Base-by-base conservation (phyloP, 2,888 invertebrate species). In the Sinopyrophorus schimmeli region DNA sequence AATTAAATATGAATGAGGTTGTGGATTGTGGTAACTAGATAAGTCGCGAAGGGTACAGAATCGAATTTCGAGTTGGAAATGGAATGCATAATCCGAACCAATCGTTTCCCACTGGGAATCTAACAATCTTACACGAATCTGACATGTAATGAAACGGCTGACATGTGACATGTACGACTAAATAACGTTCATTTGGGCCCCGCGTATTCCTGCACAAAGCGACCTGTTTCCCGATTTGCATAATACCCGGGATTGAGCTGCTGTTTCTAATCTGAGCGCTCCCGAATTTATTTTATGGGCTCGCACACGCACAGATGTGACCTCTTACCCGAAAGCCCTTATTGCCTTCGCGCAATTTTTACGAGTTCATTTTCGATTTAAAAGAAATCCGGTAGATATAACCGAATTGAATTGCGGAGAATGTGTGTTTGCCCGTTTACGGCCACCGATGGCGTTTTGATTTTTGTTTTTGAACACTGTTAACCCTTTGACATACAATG, bases 131-230 rank as follows among this genome's bases (percentile, higher is more conserved):
- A 62, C 60, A 61, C 63, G 65, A 59, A 58, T 58, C 59, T 66
- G 68, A 66, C 67, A 66, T 57, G 65, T 64, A 68, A 69, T 67
- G 68, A 70, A 69, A 64, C 62, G 62, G 57, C 62, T 67, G 70
- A 69, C 66, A 61, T 68, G 67, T 65, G 67, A 66, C 68, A 64
- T 64, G 65, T 61, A 62, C 60, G 54, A 64, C 65, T 68, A 67
- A 69, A 68, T 67, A 67, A 67, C 68, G 61, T 66, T 66, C 67
- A 64, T 67, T 68, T 64, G 35, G 60, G 54, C 44, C 48, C 54
- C 41, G 53, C 51, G 61, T 59, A 55, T 53, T 53, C 60, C 60
- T 58, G 60, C 57, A 49, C 38, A 57, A 54, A n/a, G n/a, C 50
- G 53, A 44, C 47, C 48, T 50, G 47, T 37, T 53, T 54, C 55